Evolutionary conservation across 1,140 invertebrate species (phyloP), one percentile per base, ranked within the genome.

Genomic region (Bombus confusus): DNA sequence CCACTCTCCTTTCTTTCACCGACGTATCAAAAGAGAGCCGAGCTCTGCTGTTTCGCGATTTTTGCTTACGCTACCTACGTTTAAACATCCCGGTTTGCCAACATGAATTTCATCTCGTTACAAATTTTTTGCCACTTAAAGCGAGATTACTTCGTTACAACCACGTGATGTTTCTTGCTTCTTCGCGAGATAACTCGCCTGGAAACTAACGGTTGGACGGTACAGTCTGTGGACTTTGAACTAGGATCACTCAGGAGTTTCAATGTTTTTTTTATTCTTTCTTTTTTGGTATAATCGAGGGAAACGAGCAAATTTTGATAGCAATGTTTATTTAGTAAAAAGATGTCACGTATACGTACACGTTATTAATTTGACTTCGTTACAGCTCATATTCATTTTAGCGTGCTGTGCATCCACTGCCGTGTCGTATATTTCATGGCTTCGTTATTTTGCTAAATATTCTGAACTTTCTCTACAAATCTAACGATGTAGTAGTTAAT

Each of bases 61-160:
- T 78, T 78, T 64, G 37, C 59, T 76, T 25, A n/a, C 37, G 31
- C 37, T 43, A 12, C 28, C 75, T 3, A 22, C 18, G 13, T 12
- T 31, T 57, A 39, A n/a, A 76, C 59, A 25, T 68, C 75, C 8
- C 59, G 59, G 59, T 62, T 64, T 10, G 59, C 31, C 31, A n/a
- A 9, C 34, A 18, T 52, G 5, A n/a, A n/a, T 59, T 37, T 76
- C 52, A n/a, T 78, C 41, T 62, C 31, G 75, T 62, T 64, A 22
- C 18, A n/a, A 78, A 64, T 78, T 62, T 62, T 62, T 62, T 62
- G 25, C 28, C 59, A 62, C 59, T 62, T 62, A n/a, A 62, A 62
- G 3, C 59, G 59, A 59, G 74, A 59, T 39, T 59, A 59, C 47
- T 59, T 39, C 34, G 74, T 59, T 76, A 59, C 34, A 31, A 66